Evolutionary conservation across 2,797 vertebrate species (phyloP).

Genomic region (Lateolabrax maculatus): DNA sequence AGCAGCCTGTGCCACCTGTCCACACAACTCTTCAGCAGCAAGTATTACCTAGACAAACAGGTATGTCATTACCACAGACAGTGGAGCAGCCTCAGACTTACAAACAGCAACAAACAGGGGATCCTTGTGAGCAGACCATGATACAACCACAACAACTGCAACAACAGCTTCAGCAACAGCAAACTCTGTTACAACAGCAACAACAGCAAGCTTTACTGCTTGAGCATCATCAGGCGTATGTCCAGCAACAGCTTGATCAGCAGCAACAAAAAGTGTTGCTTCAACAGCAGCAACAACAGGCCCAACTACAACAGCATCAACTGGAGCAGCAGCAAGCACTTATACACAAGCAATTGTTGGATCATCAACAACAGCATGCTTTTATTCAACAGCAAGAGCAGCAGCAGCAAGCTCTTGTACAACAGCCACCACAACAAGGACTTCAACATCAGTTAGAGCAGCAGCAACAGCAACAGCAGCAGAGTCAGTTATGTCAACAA

Average conservation of each 20-base stretch:
- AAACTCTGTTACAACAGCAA: constrained; percentile 62
- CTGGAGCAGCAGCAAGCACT: constrained; percentile 68
- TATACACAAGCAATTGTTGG: constrained; percentile 73
- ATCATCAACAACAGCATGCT: constrained; percentile 74
- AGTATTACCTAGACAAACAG: constrained; percentile 59
- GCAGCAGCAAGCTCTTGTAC: constrained; percentile 62
- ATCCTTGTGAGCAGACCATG: constrained; percentile 72
- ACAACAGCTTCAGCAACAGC: constrained; percentile 73
- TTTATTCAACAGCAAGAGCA: constrained; percentile 71
- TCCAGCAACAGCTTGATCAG: constrained; percentile 78
- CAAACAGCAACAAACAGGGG: constrained; percentile 60
- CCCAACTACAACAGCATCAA: constrained; percentile 70
- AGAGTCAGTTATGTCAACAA: constrained; percentile 71
- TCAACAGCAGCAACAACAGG: constrained; percentile 76
- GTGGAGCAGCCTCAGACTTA: constrained; percentile 73
- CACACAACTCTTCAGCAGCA: constrained; percentile 71
- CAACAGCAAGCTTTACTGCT: constrained; percentile 66
- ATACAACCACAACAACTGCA: constrained; percentile 73
- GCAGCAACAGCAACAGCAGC: constrained; percentile 73
- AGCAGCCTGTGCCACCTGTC: constrained; percentile 61
- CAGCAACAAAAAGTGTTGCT: constrained; percentile 79
- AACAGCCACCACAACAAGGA: constrained; percentile 64
- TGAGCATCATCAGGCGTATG: constrained; percentile 73
- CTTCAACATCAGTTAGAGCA: constrained; percentile 78
- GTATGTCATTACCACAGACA: constrained; percentile 64